These are phyloP conservation scores for Cheilinus undulatus DNA, from an alignment of 2,113 vertebrate species.

Conservation along the genomic window DNA sequence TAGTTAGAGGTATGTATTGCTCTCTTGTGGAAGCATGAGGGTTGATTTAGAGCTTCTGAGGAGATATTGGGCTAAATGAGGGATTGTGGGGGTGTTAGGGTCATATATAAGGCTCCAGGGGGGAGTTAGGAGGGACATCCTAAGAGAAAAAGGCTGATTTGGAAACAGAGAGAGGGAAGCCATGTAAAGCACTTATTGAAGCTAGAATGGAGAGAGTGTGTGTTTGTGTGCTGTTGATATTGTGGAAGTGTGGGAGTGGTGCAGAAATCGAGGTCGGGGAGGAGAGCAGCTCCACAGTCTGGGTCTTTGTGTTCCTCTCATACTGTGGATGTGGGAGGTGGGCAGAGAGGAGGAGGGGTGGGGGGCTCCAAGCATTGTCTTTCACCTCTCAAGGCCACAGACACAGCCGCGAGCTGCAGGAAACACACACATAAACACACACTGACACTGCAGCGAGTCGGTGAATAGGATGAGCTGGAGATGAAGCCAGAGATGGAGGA, in stretches of 20 bases:
- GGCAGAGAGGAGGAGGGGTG: constrained; percentile 31
- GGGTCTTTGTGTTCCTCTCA: constrained; percentile 55
- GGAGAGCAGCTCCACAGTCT: constrained; percentile 66
- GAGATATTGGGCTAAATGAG: background rate
- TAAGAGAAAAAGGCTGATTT: background rate
- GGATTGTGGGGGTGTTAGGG: background rate
- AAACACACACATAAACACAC: constrained; percentile 24
- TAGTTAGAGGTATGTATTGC: background rate
- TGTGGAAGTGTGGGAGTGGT: constrained; percentile 55
- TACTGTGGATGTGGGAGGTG: constrained; percentile 35
- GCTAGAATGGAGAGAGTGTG: constrained; percentile 34
- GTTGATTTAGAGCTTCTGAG: background rate
- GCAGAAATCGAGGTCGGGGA: constrained; percentile 58
- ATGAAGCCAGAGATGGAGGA: constrained; percentile 28
- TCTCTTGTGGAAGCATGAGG: background rate
- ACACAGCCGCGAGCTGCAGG: constrained; percentile 34
- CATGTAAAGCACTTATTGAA: constrained; percentile 29
- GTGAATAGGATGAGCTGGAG: constrained; percentile 31
- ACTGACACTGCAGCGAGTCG: constrained; percentile 30
- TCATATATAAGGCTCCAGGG: background rate
- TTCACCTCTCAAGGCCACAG: constrained; percentile 76
- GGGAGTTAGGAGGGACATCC: background rate
- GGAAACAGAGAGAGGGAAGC: background rate
- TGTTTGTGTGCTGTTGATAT: constrained; percentile 13
- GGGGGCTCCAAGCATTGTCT: constrained; percentile 68